phyloP scores from a whole-genome alignment of 2,888 invertebrate species.

The Priapulus caudatus region DNA sequence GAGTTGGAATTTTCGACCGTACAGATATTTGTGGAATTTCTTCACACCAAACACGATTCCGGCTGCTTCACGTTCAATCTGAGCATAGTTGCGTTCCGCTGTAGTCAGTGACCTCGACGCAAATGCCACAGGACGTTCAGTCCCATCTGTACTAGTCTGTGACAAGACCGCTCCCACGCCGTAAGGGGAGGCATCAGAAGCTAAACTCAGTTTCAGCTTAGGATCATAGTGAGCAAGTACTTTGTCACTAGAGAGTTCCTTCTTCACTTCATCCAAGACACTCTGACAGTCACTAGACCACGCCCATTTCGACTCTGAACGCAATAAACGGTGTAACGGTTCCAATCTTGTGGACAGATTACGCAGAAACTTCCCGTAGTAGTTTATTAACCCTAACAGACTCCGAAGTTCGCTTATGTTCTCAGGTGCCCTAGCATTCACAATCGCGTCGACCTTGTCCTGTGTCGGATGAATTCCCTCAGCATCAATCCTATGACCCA shows the following conservation, averaged over 20 bases:
- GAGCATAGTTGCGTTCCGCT: slow-evolving; percentile 34
- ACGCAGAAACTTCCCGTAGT: slow-evolving; percentile 27
- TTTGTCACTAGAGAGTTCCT: slow-evolving; percentile 20
- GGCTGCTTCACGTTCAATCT: slow-evolving; percentile 36
- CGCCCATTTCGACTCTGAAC: slow-evolving; percentile 20
- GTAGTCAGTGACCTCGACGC: slow-evolving; percentile 36
- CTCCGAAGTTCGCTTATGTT: slow-evolving; percentile 24
- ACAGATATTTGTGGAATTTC: slow-evolving; percentile 37
- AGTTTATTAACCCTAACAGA: slow-evolving; percentile 26
- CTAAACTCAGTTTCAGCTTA: slow-evolving; percentile 26
- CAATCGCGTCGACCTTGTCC: slow-evolving; percentile 24
- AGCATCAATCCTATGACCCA: slow-evolving; percentile 22
- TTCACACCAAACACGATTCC: slow-evolving; percentile 35
- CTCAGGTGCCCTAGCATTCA: slow-evolving; percentile 23
- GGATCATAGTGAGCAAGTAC: slow-evolving; percentile 31
- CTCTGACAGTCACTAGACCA: slow-evolving; percentile 17
- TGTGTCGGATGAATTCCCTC: slow-evolving; percentile 21
- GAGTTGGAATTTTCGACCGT: slow-evolving; percentile 37
- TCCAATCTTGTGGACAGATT: slow-evolving; percentile 20
- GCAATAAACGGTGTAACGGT: slow-evolving; percentile 23
- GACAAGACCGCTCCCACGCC: slow-evolving; percentile 34
- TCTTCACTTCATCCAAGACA: slow-evolving; percentile 25
- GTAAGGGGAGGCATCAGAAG: slow-evolving; percentile 35
- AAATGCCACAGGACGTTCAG: slow-evolving; percentile 37
- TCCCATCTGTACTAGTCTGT: slow-evolving; percentile 30